Percentiles rank a stretch among this genome's conserved stretches.
Evolutionary conservation across 1,140 invertebrate species (phyloP).

Genomic region (Telenomus remus): DNA sequence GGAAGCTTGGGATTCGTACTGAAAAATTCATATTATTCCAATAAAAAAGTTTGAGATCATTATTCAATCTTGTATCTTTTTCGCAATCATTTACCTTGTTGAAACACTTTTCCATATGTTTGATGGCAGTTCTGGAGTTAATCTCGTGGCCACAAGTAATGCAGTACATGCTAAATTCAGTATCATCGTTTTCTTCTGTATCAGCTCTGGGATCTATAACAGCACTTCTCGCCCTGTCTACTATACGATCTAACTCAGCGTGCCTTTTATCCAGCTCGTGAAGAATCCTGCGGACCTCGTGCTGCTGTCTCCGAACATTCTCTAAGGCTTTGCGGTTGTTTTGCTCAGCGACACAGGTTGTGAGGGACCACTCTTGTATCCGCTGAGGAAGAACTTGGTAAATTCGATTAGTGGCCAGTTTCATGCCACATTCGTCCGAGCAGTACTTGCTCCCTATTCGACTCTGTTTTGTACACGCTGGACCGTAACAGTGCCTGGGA

Average conservation of each 20-base stretch:
- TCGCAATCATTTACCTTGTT: conserved; percentile 81
- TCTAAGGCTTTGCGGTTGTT: conserved; percentile 89
- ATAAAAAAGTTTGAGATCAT: background rate
- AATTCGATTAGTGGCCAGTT: conserved; percentile 90
- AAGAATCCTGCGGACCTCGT: conserved; percentile 84
- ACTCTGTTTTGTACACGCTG: conserved; percentile 87
- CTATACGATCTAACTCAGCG: conserved; percentile 86
- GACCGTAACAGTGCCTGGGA: conserved; percentile 92
- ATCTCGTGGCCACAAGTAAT: conserved; percentile 97
- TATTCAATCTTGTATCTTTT: background rate
- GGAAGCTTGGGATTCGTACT: conserved; percentile 97
- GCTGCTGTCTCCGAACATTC: conserved; percentile 85
- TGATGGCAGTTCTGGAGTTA: conserved; percentile 89
- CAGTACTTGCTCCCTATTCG: conserved; percentile 95
- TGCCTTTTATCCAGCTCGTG: conserved; percentile 86
- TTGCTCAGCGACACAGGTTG: conserved; percentile 90
- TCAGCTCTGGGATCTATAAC: conserved; percentile 80
- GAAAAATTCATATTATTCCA: conserved; percentile 59
- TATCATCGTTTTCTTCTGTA: conserved; percentile 83
- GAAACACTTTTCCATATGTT: conserved; percentile 97
- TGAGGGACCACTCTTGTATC: conserved; percentile 96
- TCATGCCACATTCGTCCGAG: conserved; percentile 93
- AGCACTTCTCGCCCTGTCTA: conserved; percentile 84
- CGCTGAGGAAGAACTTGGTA: conserved; percentile 91
- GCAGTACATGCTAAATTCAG: conserved; percentile 94